Evolutionary conservation across 2,888 invertebrate genomes (phyloP).

Genomic region (Polylopha cassiicola): DNA sequence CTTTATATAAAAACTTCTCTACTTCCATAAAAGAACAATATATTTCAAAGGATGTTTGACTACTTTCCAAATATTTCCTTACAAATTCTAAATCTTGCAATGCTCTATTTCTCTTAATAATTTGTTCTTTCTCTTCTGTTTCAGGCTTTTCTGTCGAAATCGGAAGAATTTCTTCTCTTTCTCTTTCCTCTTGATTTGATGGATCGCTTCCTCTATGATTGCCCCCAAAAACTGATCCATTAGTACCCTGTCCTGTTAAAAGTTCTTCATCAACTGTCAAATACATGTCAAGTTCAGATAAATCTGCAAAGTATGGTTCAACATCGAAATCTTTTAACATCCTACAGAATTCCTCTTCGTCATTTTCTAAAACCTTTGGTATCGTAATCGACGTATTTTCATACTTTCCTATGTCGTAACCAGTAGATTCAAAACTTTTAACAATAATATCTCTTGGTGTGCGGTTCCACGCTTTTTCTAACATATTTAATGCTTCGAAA

Average conservation of each 20-base stretch:
- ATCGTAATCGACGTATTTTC: constrained; percentile 23
- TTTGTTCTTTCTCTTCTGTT: constrained; percentile 30
- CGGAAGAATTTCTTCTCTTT: constrained; percentile 34
- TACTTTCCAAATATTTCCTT: constrained; percentile 35
- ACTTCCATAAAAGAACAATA: constrained; percentile 10
- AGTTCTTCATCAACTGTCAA: constrained; percentile 45
- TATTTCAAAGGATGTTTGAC: constrained; percentile 22
- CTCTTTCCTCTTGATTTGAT: constrained; percentile 21
- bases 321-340: constrained; percentile 40
- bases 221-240: constrained; percentile 43
- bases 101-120: constrained; percentile 33
- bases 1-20: constrained; percentile 4
- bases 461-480: constrained; percentile 42
- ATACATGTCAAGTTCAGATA: constrained; percentile 37
- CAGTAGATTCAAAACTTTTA: constrained; percentile 35
- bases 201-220: constrained; percentile 37
- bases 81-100: constrained; percentile 39
- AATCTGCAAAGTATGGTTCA: constrained; percentile 37
- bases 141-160: constrained; percentile 37
- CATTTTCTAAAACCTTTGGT: constrained; percentile 33
- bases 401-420: constrained; percentile 36
- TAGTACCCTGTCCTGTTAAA: constrained; percentile 44
- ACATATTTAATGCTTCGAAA: constrained; percentile 40
- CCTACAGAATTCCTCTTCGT: constrained; percentile 36
- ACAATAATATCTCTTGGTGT: constrained; percentile 33